Base-by-base conservation (phyloP, 35 echinoderm and acorn worm genomes). In the Stichopus chloronotus region DNA sequence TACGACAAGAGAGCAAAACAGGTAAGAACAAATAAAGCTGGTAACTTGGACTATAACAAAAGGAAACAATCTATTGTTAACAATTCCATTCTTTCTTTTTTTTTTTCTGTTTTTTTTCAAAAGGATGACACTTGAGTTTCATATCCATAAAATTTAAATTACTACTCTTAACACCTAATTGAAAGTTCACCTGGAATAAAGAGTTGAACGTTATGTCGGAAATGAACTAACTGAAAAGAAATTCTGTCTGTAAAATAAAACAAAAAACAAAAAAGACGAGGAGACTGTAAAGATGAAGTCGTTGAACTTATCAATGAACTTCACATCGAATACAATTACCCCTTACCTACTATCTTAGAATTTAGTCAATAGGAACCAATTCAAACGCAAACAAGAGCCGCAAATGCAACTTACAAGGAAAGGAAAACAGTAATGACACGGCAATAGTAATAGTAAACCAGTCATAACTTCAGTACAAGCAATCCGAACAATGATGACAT, bases 161-260 rank as follows among this genome's bases (percentile, higher is more conserved):
- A 58, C 58, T 21, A 17, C 82, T 53, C 55, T 85, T 85, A 85
- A 85, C 82, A 85, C 58, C 58, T 85, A 58, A 85, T 85, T 85
- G 58, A 85, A 58, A 85, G 55, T 58, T 85, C 82, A 85, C 82
- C 82, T 85, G 53, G 17, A 24, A 22, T 58, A 58, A 85, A 85
- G 14, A 58, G n/a, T 19, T 56, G 58, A 85, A 9, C 14, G 17
- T 20, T 55, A 21, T n/a, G 82, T 57, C 82, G 82, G 82, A 85
- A 85, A 85, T 85, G 30, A 20, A 53, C 25, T 23, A 9, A 43
- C 23, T 43, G 20, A 71, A 25, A 78, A 78, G 52, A 78, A 25
- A 78, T 78, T 78, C 21, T 43, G 52, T 43, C 6, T 43, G 11
- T 78, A 25, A 78, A 25, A 6, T 78, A 78, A 78, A 78, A 78